Conservation (phyloP, 2,797 vertebrate genomes). For the Cyprinodon diabolis region DNA sequence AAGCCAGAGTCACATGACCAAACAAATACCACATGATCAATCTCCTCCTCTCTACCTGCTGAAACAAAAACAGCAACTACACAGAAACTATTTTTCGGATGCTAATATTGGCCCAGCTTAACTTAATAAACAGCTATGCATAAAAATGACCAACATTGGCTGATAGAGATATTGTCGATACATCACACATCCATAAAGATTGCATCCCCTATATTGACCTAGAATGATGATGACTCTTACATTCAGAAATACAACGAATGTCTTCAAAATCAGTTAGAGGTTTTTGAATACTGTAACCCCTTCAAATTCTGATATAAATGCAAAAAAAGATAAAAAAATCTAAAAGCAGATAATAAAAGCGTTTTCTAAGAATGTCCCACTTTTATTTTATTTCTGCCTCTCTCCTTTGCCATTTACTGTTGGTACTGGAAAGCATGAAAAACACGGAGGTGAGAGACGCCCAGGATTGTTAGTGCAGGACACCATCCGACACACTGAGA, state of each 20-base stretch:
- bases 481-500: slow-evolving; percentile 57
- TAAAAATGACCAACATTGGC: no score
- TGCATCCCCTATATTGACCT: no score
- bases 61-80: no score
- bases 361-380: neutral
- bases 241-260: slow-evolving; percentile 5
- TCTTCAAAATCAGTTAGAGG: slow-evolving; percentile 6
- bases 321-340: neutral
- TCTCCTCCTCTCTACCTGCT: no score
- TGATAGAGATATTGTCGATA: no score
- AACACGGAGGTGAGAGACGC: slow-evolving; percentile 49
- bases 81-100: no score
- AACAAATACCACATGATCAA: no score
- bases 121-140: no score
- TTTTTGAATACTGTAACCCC: neutral
- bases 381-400: slow-evolving; percentile 18
- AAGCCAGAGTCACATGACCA: no score
- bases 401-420: slow-evolving; percentile 19
- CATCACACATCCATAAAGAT: no score
- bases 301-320: neutral
- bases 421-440: slow-evolving; percentile 58
- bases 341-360: neutral
- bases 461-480: slow-evolving; percentile 57
- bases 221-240: neutral
- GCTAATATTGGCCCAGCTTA: no score